phyloP scores from a whole-genome alignment of 2,888 invertebrate genomes.

The Eulithis testata region DNA sequence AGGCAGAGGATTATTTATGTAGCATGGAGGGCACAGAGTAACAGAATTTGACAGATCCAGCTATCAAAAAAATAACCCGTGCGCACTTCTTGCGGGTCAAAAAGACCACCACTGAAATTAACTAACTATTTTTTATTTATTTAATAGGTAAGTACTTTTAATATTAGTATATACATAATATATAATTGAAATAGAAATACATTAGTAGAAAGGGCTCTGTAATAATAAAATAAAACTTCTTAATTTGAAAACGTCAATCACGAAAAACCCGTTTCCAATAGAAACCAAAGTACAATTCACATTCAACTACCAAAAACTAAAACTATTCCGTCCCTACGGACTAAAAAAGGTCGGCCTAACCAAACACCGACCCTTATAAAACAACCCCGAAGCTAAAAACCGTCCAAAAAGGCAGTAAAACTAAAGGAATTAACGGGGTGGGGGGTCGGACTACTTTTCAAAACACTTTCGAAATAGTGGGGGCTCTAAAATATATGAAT shows the following conservation, averaged over 20 bases:
- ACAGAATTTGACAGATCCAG: no score
- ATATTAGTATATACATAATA: no score
- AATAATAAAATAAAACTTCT: conserved; percentile 13
- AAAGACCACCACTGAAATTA: no score
- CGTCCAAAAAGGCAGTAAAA: conserved; percentile 83
- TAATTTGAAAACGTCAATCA: conserved; percentile 36
- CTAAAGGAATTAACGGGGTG: conserved; percentile 79
- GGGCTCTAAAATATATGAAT: conserved; percentile 78
- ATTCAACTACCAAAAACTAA: conserved; percentile 70
- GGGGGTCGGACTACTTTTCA: conserved; percentile 79
- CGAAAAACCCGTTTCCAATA: conserved; percentile 49
- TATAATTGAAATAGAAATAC: no score
- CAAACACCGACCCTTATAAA: conserved; percentile 83
- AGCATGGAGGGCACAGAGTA: no score
- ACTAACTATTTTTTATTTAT: no score
- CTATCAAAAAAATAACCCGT: no score
- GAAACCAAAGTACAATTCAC: conserved; percentile 54
- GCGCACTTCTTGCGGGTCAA: no score
- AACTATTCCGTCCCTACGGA: conserved; percentile 73
- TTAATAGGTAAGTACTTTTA: no score
- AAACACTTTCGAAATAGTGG: conserved; percentile 72
- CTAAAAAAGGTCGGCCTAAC: conserved; percentile 83
- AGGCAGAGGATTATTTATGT: no score
- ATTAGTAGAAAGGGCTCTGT: no score
- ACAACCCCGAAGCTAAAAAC: conserved; percentile 72